Conservation (phyloP, 1,140 invertebrate species). For the Himalopsyche phryganea region DNA sequence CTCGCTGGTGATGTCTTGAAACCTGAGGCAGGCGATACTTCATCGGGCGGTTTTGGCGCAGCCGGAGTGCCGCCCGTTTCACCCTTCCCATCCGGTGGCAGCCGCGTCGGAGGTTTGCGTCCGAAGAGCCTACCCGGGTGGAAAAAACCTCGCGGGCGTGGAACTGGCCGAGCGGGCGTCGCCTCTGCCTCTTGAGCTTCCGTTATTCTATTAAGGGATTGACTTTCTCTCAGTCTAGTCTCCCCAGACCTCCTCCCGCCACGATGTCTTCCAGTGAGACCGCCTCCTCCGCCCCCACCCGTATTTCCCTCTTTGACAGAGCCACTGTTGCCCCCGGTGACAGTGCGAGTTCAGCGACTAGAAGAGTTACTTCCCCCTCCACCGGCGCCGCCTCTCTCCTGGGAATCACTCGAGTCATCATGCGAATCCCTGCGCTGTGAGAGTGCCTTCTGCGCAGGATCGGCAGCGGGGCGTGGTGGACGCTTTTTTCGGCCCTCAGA, state of each 20-base stretch:
- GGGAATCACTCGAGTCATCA: conserved; percentile 73
- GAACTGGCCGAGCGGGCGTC: conserved; percentile 22
- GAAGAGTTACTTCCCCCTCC: conserved; percentile 46
- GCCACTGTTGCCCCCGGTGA: conserved; percentile 34
- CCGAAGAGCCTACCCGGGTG: conserved; percentile 32
- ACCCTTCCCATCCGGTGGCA: conserved; percentile 37
- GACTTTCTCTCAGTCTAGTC: conserved; percentile 71
- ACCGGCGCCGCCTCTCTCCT: conserved; percentile 60
- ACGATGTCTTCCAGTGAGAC: conserved; percentile 47
- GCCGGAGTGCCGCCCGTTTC: conserved; percentile 38
- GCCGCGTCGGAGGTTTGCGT: conserved; percentile 39
- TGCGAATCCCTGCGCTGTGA: conserved; percentile 66
- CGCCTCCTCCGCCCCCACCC: conserved; percentile 39
- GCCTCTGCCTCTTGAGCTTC: conserved; percentile 65
- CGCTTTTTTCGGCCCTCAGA: conserved; percentile 77
- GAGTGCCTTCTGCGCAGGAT: conserved; percentile 55
- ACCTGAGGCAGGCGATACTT: conserved; percentile 24
- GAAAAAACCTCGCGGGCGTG: conserved; percentile 25
- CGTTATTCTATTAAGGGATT: conserved; percentile 77
- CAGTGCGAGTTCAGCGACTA: conserved; percentile 26
- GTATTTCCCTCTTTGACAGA: conserved; percentile 37
- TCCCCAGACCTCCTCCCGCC: conserved; percentile 59
- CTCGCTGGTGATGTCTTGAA: conserved; percentile 18
- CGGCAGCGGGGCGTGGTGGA: conserved; percentile 64
- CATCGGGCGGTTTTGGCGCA: conserved; percentile 20